Evolutionary conservation across 2,888 invertebrate species (phyloP), one percentile per base, ranked within the genome.

Genomic region (Galerucella calmariensis): DNA sequence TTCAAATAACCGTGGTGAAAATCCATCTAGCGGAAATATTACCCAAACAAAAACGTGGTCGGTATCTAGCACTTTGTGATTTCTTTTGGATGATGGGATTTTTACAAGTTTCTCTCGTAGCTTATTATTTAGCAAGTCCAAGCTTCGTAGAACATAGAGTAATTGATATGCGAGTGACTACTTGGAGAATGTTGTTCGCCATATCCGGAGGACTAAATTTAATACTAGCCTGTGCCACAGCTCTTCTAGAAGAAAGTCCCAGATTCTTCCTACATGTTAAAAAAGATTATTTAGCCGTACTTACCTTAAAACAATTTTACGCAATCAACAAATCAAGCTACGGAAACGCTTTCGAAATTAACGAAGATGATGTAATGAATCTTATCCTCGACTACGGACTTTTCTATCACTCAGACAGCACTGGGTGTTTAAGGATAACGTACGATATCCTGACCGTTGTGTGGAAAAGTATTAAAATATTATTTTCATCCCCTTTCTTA

Each of bases 321-420:
- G 88, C 89, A 14, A 86, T 89, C 63, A 89, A 89, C 79, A 87
- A 85, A 78, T 88, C 88, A 2, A 86, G 83, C 77, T 88, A 88
- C 77, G 84, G 84, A 24, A 86, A 88, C 69, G 85, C 86, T 63
- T 89, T 86, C 78, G 81, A 85, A 70, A 87, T 88, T 20, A 81
- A 76, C 65, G 80, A 81, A 72, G 75, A 78, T 10, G 81, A 84
- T 66, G 53, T 84, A 27, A 69, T 74, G 12, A 68, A 80, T 66
- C 67, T 84, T 6, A 79, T 85, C 6, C 58, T 80, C 4, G 80
- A 81, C 48, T 82, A 83, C 69, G 77, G 77, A 59, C 72, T 84
- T 14, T 76, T 78, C 53, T 48, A 73, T 74, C 71, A 81, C 20
- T 75, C 72, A 16, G 79, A 78, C 71, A 77, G 80, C 0, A 48